A percentile compares a stretch with the other conserved stretches of the same genome.
Conservation (phyloP, 2,113 vertebrate species). For the Xiphias gladius region DNA sequence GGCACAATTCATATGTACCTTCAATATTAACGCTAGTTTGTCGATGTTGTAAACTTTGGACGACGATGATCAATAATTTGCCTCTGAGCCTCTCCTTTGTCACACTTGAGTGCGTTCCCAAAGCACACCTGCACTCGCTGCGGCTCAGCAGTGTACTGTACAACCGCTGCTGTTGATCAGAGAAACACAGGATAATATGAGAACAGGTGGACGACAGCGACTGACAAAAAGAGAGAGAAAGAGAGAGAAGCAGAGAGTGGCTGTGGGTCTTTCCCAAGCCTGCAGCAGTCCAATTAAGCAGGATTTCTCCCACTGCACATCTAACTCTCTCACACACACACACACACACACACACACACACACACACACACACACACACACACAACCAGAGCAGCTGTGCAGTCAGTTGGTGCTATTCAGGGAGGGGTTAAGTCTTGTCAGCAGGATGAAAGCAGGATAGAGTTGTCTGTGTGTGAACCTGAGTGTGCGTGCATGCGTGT, state of each 20-base stretch:
- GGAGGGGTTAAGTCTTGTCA: conserved; percentile 59
- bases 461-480: conserved; percentile 40
- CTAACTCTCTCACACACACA: conserved; percentile 54
- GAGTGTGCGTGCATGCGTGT: conserved; percentile 23
- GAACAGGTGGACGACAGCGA: conserved; percentile 29
- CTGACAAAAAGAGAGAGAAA: conserved; percentile 24
- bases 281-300: conserved; percentile 82
- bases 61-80: conserved; percentile 1
- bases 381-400: conserved; percentile 64
- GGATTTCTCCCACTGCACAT: conserved; percentile 70
- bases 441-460: conserved; percentile 62
- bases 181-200: conserved; percentile 9
- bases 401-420: conserved; percentile 61
- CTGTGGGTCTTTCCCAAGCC: conserved; percentile 74
- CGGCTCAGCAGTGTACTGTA: neutral
- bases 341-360: conserved; percentile 45
- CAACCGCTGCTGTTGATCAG: neutral
- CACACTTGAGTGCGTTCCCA: neutral
- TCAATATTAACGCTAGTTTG: neutral
- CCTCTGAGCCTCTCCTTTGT: neutral
- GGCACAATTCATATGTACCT: conserved; percentile 2
- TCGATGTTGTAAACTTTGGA: neutral
- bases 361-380: conserved; percentile 48
- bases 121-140: conserved; percentile 7
- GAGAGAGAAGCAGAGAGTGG: conserved; percentile 20